Conservation (phyloP, 1,140 invertebrate genomes). For the Bathynomus jamesi region DNA sequence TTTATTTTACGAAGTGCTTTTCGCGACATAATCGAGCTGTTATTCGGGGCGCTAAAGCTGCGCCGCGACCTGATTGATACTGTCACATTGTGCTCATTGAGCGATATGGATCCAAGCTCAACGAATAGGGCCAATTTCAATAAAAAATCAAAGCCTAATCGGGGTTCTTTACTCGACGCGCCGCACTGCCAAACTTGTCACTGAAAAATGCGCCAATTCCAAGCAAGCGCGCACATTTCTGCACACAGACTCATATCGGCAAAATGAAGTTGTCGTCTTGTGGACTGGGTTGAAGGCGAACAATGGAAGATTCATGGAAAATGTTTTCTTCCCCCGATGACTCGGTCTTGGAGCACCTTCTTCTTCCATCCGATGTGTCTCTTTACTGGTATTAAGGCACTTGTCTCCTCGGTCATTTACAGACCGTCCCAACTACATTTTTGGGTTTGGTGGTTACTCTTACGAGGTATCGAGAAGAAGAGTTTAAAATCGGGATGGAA, state of each 20-base stretch:
- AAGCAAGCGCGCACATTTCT: not conserved
- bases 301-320: not conserved
- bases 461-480: no score
- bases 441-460: no score
- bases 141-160: constrained; percentile 1
- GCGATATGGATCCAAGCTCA: not conserved
- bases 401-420: not conserved
- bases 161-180: not conserved
- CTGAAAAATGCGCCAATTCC: not conserved
- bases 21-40: not conserved
- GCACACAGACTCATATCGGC: not conserved
- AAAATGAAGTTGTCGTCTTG: not conserved
- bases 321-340: not conserved
- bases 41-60: not conserved
- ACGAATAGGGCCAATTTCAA: constrained; percentile 1
- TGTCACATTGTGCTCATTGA: constrained; percentile 1
- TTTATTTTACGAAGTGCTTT: constrained; percentile 1
- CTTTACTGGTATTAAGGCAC: not conserved
- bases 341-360: not conserved
- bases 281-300: not conserved
- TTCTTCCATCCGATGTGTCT: not conserved
- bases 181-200: not conserved
- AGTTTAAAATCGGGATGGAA: no score
- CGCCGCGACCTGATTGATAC: not conserved
- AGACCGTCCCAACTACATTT: no score